Evolutionary conservation across 2,797 vertebrate species (phyloP).

Genomic region (Leptoclinus maculatus): DNA sequence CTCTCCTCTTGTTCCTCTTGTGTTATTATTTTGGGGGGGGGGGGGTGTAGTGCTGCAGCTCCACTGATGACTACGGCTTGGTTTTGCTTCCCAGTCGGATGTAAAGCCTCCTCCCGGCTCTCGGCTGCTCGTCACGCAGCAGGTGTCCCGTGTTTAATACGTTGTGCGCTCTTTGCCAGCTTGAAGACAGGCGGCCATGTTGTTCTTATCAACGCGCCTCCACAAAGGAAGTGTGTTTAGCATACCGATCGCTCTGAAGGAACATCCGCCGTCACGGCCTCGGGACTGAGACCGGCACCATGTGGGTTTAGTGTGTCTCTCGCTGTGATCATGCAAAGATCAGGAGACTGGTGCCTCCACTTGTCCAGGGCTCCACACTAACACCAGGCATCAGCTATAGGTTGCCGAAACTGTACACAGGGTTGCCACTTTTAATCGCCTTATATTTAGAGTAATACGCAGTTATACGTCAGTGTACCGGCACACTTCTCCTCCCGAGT

Average conservation of each 20-base stretch:
- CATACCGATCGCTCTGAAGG: constrained; percentile 4
- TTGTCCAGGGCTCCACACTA: too few species aligned
- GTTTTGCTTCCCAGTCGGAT: constrained; percentile 50
- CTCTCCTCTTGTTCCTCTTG: constrained; percentile 26
- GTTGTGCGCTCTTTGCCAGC: constrained; percentile 30
- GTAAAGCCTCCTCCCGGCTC: constrained; percentile 62
- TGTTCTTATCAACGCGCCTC: constrained; percentile 8
- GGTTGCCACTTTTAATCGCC: too few species aligned
- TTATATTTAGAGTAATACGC: too few species aligned
- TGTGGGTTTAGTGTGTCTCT: not conserved
- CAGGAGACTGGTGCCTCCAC: not conserved
- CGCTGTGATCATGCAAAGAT: constrained; percentile 31
- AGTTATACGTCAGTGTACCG: too few species aligned
- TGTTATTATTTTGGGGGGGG: not conserved
- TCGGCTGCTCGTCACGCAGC: constrained; percentile 66
- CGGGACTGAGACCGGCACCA: constrained; percentile 8
- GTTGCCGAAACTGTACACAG: too few species aligned
- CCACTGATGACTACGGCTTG: constrained; percentile 35
- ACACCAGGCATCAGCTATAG: too few species aligned
- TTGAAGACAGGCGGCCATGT: constrained; percentile 47
- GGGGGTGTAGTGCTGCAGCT: constrained; percentile 8
- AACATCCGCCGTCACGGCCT: not conserved
- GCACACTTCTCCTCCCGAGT: too few species aligned
- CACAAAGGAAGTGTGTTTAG: constrained; percentile 3
- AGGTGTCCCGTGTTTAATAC: constrained; percentile 63